Evolutionary conservation across 2,113 vertebrate species (phyloP), one percentile per base, ranked within the genome.

Genomic region (Cinclus mexicanus): DNA sequence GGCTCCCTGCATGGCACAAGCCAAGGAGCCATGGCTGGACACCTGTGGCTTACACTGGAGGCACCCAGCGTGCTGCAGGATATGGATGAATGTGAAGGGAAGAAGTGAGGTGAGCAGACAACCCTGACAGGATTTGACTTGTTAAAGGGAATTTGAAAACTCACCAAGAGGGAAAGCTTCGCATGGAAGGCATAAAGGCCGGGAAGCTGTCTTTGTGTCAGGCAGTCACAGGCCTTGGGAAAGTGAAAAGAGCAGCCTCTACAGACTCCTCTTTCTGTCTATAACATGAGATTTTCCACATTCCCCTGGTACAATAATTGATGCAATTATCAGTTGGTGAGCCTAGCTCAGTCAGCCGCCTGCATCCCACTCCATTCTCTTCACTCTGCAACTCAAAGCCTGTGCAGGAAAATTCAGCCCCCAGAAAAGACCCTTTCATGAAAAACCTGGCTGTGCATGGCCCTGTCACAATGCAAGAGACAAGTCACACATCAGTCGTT

Each of bases 1-100:
- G 53, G 12, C 12, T 47, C 53, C 39, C 44, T 33, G 10, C 3
- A 7, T 8, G 21, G 39, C 25, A 50, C 18, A 28, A 71, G 33
- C 7, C 42, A n/a, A 29, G 0, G 3, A 61, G 22, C 39, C 35
- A 18, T 0, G 3, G 19, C 29, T 12, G 10, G 44, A 26, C 9
- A 6, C 13, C 53, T 47, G 11, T 29, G 44, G 8, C 7, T 72
- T 23, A 10, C 5, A 4, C 26, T 64, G 57, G 10, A 23, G 61
- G 5, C 47, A 63, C 22, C 41, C 52, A 64, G 33, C 19, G 7
- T 49, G 41, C 47, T 67, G 35, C 57, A 65, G 74, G 70, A 23
- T 19, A 47, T 5, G 12, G 21, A 33, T 7, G 33, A 18, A 31
- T 28, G 24, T 39, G 67, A 64, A 64, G 24, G 19, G 5, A 71